phyloP scores from a whole-genome alignment of 2,113 vertebrate genomes.

The Cyanoderma ruficeps region DNA sequence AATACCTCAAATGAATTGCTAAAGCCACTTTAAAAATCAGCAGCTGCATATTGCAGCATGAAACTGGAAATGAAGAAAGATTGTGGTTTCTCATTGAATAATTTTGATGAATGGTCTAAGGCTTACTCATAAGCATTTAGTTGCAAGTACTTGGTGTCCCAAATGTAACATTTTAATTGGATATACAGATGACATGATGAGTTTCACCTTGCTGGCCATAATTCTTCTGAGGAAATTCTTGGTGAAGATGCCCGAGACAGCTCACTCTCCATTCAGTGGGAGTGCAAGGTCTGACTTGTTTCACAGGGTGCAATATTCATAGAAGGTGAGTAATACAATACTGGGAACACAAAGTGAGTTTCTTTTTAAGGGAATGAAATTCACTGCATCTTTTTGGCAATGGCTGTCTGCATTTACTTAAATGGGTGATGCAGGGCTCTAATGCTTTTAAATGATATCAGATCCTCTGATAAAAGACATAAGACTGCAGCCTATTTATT shows the following conservation, averaged over 20 bases:
- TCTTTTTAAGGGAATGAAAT: slow-evolving; percentile 63
- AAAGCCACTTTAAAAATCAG: slow-evolving; percentile 6
- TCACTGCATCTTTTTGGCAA: slow-evolving; percentile 60
- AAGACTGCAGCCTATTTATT: slow-evolving; percentile 70
- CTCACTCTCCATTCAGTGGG: not conserved
- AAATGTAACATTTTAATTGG: slow-evolving; percentile 21
- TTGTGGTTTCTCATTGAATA: slow-evolving; percentile 42
- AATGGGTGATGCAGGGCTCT: slow-evolving; percentile 56
- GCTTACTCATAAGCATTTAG: slow-evolving; percentile 1
- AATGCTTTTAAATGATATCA: slow-evolving; percentile 66
- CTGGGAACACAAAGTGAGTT: slow-evolving; percentile 44
- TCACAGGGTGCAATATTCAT: slow-evolving; percentile 26
- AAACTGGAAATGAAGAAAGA: slow-evolving; percentile 11
- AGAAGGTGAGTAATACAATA: slow-evolving; percentile 62
- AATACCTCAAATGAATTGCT: slow-evolving; percentile 34
- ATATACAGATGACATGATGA: not conserved
- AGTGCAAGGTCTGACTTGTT: slow-evolving; percentile 26
- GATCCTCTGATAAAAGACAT: slow-evolving; percentile 65
- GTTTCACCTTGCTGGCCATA: slow-evolving; percentile 35
- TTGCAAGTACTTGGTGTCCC: slow-evolving; percentile 6
- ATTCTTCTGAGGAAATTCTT: slow-evolving; percentile 10
- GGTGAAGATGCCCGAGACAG: not conserved
- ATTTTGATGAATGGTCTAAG: slow-evolving; percentile 50
- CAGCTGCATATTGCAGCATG: not conserved
- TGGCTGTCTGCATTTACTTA: slow-evolving; percentile 60